Evolutionary conservation across 2,888 invertebrate genomes (phyloP).

Genomic region (Bimastos eiseni): DNA sequence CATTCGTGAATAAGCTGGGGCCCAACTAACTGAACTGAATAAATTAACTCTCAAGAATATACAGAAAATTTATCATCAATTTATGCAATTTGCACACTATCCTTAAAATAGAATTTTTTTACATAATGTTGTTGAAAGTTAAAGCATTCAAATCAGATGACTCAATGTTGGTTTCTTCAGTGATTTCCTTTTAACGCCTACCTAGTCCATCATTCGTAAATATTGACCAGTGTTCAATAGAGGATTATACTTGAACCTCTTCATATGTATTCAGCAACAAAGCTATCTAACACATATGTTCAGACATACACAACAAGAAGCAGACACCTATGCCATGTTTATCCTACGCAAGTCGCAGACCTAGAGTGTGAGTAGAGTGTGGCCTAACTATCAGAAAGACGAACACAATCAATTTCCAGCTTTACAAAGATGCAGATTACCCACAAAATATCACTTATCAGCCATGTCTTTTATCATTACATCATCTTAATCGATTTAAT

Average conservation of each 20-base stretch:
- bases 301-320: neutral
- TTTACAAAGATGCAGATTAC: neutral
- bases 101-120: neutral
- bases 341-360: too few relatives aligned
- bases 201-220: neutral
- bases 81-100: neutral
- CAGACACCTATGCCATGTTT: neutral
- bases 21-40: neutral
- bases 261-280: neutral
- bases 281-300: neutral
- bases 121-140: neutral
- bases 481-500: too few relatives aligned
- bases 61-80: neutral
- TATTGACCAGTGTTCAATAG: neutral
- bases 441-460: neutral
- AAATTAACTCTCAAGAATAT: neutral
- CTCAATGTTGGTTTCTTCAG: neutral
- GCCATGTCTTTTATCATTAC: neutral
- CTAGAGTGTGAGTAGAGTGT: too few relatives aligned
- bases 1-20: too few relatives aligned
- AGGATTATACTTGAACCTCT: neutral
- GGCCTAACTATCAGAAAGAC: too few relatives aligned
- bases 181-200: neutral
- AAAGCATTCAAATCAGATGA: neutral
- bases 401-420: neutral